Evolutionary conservation across 2,113 vertebrate genomes (phyloP).

Genomic region (Sinocyclocheilus anophthalmus): DNA sequence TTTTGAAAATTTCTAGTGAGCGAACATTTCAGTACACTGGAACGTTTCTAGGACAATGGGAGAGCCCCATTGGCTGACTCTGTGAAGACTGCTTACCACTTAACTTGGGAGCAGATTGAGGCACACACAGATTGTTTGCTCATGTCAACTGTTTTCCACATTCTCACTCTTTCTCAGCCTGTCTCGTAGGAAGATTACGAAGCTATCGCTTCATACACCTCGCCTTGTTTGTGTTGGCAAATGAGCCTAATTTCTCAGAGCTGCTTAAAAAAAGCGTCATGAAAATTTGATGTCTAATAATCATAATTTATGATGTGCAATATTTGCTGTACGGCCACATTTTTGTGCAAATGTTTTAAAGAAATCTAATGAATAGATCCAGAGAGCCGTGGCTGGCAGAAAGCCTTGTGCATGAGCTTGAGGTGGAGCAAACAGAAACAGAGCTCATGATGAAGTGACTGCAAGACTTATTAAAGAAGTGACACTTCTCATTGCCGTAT

Average conservation of each 20-base stretch:
- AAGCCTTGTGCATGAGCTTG: background rate
- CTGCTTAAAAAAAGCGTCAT: conserved; percentile 5
- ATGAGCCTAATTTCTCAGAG: conserved; percentile 52
- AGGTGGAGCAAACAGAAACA: background rate
- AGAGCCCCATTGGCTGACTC: background rate
- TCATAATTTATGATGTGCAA: conserved; percentile 56
- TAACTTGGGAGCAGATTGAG: conserved; percentile 2
- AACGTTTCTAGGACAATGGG: background rate
- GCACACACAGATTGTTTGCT: conserved; percentile 56
- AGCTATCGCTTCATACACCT: conserved; percentile 47
- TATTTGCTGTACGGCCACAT: conserved; percentile 51
- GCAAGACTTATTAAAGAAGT: conserved; percentile 17
- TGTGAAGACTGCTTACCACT: background rate
- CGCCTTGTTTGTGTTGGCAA: conserved; percentile 60
- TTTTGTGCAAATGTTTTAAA: conserved; percentile 52
- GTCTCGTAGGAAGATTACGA: conserved; percentile 49
- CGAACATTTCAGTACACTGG: too few species aligned
- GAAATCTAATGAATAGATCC: conserved; percentile 58
- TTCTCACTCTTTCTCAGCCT: conserved; percentile 11
- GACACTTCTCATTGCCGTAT: background rate
- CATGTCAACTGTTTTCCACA: conserved; percentile 52
- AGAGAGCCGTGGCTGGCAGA: conserved; percentile 42
- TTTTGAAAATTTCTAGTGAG: background rate
- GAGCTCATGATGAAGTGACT: conserved; percentile 11
- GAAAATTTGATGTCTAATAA: conserved; percentile 31